A percentile compares a stretch with the other conserved stretches of the same genome.
Conservation (phyloP, 2,113 vertebrate genomes). For the Thalassoma bifasciatum region DNA sequence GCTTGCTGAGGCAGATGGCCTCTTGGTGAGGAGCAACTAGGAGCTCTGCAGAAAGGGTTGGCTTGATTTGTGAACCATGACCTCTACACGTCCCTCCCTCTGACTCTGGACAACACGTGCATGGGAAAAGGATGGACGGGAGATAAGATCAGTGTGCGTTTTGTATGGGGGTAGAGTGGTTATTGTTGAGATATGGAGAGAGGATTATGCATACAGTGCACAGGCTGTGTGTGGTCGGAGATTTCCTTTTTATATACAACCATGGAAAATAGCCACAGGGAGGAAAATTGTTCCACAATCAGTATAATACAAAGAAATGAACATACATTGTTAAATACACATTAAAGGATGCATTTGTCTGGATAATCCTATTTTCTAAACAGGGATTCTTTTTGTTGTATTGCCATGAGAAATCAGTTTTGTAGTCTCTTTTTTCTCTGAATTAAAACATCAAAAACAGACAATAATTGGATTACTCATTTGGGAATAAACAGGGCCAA, state of each 20-base stretch:
- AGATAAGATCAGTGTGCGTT: constrained; percentile 38
- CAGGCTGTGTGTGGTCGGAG: constrained; percentile 1
- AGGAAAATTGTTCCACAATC: neutral
- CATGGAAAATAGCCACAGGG: neutral
- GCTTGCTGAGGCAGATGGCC: constrained; percentile 84
- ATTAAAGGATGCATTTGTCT: neutral
- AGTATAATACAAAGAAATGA: neutral
- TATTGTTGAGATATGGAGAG: constrained; percentile 22
- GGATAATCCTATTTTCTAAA: neutral
- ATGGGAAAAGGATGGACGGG: constrained; percentile 16
- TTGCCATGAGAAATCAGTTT: neutral
- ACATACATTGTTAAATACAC: neutral
- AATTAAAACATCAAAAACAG: neutral
- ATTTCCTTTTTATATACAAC: constrained; percentile 29
- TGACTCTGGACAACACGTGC: constrained; percentile 45
- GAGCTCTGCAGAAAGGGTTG: constrained; percentile 52
- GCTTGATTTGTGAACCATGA: constrained; percentile 71
- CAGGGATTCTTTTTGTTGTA: neutral
- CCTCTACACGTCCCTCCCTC: constrained; percentile 56
- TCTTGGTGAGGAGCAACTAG: constrained; percentile 74
- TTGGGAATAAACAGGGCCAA: neutral
- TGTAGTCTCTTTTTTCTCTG: neutral
- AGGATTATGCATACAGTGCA: constrained; percentile 33
- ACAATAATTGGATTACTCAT: too few species aligned
- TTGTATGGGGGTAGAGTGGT: constrained; percentile 44